These are phyloP conservation scores for Phalera bucephala DNA, from an alignment of 2,888 invertebrate species.

Conservation along the genomic window DNA sequence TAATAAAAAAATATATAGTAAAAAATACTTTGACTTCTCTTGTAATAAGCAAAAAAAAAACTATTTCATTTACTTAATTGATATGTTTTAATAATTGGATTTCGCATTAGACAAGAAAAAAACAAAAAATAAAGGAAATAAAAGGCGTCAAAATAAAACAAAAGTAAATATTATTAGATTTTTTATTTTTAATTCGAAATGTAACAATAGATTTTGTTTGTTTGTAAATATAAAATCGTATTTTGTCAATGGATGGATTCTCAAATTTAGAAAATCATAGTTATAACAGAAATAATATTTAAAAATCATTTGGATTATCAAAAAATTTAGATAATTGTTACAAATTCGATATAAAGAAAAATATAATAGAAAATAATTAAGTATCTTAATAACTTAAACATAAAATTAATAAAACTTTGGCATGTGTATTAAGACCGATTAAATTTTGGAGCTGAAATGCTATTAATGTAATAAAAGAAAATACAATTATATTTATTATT, in stretches of 20 bases:
- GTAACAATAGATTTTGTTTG: constrained; percentile 67
- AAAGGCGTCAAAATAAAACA: constrained; percentile 42
- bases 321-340: constrained; percentile 46
- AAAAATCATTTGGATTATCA: constrained; percentile 1
- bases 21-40: constrained; percentile 4
- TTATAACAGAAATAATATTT: constrained; percentile 12
- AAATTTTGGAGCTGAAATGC: constrained; percentile 76
- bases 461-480: constrained; percentile 66
- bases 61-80: constrained; percentile 33
- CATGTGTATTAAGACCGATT: constrained; percentile 81
- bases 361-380: constrained; percentile 58
- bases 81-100: constrained; percentile 65
- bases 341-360: constrained; percentile 53
- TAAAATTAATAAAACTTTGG: constrained; percentile 81
- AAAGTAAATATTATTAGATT: constrained; percentile 60
- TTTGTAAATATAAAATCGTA: constrained; percentile 76
- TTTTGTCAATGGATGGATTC: constrained; percentile 76
- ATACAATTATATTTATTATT: constrained; percentile 66
- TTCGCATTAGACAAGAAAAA: constrained; percentile 18
- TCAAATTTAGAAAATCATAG: constrained; percentile 44
- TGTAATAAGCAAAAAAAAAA: constrained; percentile 27
- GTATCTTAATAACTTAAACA: constrained; percentile 73
- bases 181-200: constrained; percentile 77
- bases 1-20: constrained; percentile 3
- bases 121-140: constrained; percentile 26